Evolutionary conservation across 2,797 vertebrate genomes (phyloP), one percentile per base, ranked within the genome.

Genomic region (Gymnoscopelus microlampas): DNA sequence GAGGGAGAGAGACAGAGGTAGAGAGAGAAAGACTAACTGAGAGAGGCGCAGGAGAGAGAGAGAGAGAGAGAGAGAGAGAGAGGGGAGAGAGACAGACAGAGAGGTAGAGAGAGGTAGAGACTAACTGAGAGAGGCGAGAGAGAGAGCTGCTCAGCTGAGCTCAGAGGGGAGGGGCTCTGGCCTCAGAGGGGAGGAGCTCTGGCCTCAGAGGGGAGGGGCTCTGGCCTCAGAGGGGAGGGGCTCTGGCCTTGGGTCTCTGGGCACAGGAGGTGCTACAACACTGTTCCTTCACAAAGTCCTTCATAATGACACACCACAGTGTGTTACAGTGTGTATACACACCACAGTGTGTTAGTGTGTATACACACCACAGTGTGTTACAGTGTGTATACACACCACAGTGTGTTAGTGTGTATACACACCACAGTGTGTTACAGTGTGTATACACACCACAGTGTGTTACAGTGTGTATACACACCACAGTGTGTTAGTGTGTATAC

Each of bases 181-280:
- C 19, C 19, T 11, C 14, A 4, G 50, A 50, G 47, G 53, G 24
- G 67, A 93, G 95, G 94, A 95, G 93, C 90, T 81, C 70, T 94
- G 15, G 91, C 93, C 90, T 94, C 13, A 23, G 48, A 23, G 12
- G 55, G 63, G 51, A 49, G 24, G 13, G 15, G 15, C 26, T 26
- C 2, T 2, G 26, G 3, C 26, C n/a, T n/a, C n/a, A n/a, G n/a
- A n/a, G n/a, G 51, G 92, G 94, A 93, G 95, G 94, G 94, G 93
- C 90, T 81, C 70, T 94, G 94, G 91, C 93, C 90, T 94, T 92
- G 95, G 96, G 93, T 94, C 94, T 94, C 95, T 95, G 94, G 95
- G 95, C 93, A 94, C 95, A 94, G 94, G 92, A 94, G 95, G 95
- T 94, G 95, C 94, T 93, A 87, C 89, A 85, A 76, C 75, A 71